Base-by-base conservation (phyloP, 1,140 invertebrate species). In the Nephila pilipes region DNA sequence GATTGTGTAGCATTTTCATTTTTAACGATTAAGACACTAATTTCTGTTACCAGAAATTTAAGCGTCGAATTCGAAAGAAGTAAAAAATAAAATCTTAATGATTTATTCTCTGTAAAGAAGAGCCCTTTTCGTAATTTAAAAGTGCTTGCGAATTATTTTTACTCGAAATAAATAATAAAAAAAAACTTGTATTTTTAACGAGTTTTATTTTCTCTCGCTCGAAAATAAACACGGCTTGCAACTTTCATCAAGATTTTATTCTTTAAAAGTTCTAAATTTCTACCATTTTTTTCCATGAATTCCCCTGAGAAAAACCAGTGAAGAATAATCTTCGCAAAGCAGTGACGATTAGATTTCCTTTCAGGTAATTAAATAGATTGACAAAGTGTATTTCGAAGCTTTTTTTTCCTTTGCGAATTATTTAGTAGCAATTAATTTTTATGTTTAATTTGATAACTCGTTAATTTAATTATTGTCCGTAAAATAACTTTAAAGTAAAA, bases 281-380 rank as follows among this genome's bases (percentile, higher is more conserved):
- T 16, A 2, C 1, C 0, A 4, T 20, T 58, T 58, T 85, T 85
- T 60, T 58, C 16, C 4, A 14, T 20, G 1, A 32, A 57, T 58
- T 22, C 57, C 20, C 36, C 57, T 85, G 29, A 18, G 57, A 22
- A 60, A 12, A 0, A 6, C 10, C 6, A 12, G 22, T 2, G 16
- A 36, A 85, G 55, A 58, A 60, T 36, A 25, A 18, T 32, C 58
- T 14, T 65, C 2, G 1, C n/a, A 65, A 65, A n/a, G 14, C 6
- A 46, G 12, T 32, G 38, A 8, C 60, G 46, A 87, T 65, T 65
- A 87, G 38, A 65, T 65, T 46, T 38, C 60, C 85, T 87, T 87
- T 87, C 46, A 65, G 22, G 57, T 87, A 87, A 87, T 87, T 65
- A 36, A 87, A 87, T 65, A 29, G 54, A 29, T 20, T 65, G 25